Percentiles rank a stretch among this genome's conserved stretches.
Evolutionary conservation across 2,113 vertebrate species (phyloP).

Genomic region (Elanus axillaris): DNA sequence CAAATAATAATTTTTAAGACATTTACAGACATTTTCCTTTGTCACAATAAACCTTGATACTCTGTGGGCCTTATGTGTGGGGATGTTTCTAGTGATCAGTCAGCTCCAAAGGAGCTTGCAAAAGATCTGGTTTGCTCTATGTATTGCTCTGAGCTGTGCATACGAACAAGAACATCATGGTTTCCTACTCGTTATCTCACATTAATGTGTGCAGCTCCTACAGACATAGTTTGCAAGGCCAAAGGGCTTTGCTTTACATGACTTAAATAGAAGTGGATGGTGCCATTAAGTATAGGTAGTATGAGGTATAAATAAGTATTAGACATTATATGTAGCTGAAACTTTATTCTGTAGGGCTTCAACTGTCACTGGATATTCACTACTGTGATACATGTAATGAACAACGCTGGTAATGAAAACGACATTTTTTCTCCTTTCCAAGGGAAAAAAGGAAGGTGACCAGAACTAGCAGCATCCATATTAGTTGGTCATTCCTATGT

Average conservation of each 20-base stretch:
- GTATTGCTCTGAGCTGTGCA: neutral
- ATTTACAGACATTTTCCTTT: neutral
- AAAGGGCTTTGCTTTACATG: neutral
- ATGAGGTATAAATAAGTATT: neutral
- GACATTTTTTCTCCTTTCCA: neutral
- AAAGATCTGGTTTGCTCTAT: neutral
- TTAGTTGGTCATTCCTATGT: neutral
- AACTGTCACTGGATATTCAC: neutral
- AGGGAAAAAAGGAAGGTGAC: neutral
- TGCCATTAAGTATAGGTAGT: neutral
- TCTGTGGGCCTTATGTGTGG: neutral
- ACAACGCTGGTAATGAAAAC: neutral
- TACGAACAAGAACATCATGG: neutral
- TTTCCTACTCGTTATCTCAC: neutral
- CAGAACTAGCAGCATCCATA: neutral
- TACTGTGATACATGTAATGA: neutral
- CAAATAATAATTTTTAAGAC: neutral
- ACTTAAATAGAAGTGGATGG: neutral
- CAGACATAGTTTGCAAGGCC: neutral
- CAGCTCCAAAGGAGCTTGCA: neutral
- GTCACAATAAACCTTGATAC: neutral
- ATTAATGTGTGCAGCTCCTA: neutral
- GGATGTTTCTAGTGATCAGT: neutral
- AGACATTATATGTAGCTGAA: neutral
- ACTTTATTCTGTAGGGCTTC: neutral